A percentile compares a stretch with the other conserved stretches of the same genome.
These are phyloP conservation scores for Zaprionus camerounensis DNA, from an alignment of 1,140 invertebrate genomes.

Conservation along the genomic window DNA sequence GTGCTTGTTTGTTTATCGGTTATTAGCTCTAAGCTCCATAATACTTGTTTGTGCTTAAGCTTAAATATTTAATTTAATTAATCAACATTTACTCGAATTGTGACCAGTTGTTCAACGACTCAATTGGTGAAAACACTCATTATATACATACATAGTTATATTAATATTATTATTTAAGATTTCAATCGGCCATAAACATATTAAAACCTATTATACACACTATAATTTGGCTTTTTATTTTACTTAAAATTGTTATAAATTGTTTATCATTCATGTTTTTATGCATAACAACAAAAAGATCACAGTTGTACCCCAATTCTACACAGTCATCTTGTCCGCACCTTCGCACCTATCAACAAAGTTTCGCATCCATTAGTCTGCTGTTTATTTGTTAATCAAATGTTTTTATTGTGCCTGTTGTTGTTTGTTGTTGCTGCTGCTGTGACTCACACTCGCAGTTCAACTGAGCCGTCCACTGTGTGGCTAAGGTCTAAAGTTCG, in stretches of 20 bases:
- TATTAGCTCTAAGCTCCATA: conserved; percentile 47
- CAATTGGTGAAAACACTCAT: conserved; percentile 33
- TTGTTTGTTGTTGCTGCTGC: not conserved
- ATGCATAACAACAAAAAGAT: not conserved
- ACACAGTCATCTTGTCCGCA: not conserved
- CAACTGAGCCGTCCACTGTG: not conserved
- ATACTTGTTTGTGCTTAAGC: conserved; percentile 42
- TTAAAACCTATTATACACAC: conserved; percentile 27
- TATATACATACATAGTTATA: conserved; percentile 14
- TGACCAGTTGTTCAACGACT: conserved; percentile 34
- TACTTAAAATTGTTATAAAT: not conserved
- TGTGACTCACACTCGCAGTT: conserved; percentile 23
- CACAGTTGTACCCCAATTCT: not conserved
- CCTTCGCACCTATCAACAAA: not conserved
- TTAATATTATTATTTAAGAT: conserved; percentile 32
- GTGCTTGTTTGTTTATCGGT: conserved; percentile 34
- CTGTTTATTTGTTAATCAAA: conserved; percentile 35
- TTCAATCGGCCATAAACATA: conserved; percentile 33
- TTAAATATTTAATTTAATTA: conserved; percentile 36
- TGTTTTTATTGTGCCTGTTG: conserved; percentile 27
- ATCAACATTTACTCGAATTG: conserved; percentile 32
- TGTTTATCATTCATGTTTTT: conserved; percentile 1
- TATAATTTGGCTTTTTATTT: conserved; percentile 57
- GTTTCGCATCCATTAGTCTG: conserved; percentile 21
- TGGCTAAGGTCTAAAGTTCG: conserved; percentile 5